A percentile compares a stretch with the other conserved stretches of the same genome.
These are phyloP conservation scores for Lepidochrysops patricia DNA, from an alignment of 2,888 invertebrate species.

Conservation along the genomic window DNA sequence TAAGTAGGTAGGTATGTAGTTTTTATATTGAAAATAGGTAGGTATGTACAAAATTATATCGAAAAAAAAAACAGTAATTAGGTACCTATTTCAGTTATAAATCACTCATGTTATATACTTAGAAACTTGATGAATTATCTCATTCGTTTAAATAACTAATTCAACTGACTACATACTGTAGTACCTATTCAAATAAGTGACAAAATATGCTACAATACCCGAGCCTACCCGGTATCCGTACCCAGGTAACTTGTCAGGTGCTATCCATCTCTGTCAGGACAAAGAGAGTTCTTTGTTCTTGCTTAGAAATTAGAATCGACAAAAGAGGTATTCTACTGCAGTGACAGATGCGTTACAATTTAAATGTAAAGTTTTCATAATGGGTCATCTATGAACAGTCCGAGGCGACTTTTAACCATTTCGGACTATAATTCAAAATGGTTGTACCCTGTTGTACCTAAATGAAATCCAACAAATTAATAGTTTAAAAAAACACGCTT, in stretches of 20 bases:
- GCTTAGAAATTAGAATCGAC: constrained; percentile 60
- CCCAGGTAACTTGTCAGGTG: constrained; percentile 58
- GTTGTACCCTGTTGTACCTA: too few relatives aligned
- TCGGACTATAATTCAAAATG: too few relatives aligned
- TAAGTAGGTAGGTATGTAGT: too few relatives aligned
- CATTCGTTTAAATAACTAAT: neutral
- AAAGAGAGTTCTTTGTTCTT: constrained; percentile 56
- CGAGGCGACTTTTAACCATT: neutral
- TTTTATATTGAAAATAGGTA: too few relatives aligned
- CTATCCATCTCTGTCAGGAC: constrained; percentile 62
- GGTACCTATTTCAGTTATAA: too few relatives aligned
- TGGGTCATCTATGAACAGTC: neutral
- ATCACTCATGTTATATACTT: neutral
- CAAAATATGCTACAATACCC: neutral
- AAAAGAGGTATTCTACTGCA: neutral
- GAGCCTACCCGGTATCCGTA: constrained; percentile 34
- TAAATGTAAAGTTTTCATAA: neutral
- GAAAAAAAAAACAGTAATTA: too few relatives aligned
- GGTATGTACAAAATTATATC: too few relatives aligned
- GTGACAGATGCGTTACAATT: neutral
- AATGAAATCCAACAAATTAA: too few relatives aligned
- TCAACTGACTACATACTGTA: neutral
- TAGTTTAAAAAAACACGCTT: too few relatives aligned
- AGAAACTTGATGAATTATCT: neutral
- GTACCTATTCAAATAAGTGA: neutral